Percentiles rank a stretch among this genome's conserved stretches.
These are phyloP conservation scores for Steatornis caripensis DNA, from an alignment of 2,113 vertebrate species.

Conservation along the genomic window DNA sequence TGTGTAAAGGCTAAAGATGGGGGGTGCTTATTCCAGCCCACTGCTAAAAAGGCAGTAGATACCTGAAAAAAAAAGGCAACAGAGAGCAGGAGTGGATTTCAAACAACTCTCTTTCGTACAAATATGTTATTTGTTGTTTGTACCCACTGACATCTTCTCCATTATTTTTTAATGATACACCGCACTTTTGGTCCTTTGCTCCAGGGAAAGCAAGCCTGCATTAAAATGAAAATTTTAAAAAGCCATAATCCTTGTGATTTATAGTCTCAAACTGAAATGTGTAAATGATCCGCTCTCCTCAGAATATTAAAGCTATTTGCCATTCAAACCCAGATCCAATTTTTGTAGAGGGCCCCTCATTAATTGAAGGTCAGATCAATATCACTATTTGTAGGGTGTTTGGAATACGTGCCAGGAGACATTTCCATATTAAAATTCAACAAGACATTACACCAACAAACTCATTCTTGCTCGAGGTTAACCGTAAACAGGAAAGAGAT, in stretches of 20 bases:
- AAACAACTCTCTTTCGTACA: neutral
- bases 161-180: neutral
- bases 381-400: neutral
- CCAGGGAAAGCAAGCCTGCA: neutral
- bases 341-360: neutral
- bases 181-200: neutral
- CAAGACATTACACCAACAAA: neutral
- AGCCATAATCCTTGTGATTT: neutral
- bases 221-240: neutral
- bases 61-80: neutral
- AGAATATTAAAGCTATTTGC: conserved; percentile 13
- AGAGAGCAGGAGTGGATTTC: neutral
- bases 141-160: neutral
- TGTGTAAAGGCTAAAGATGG: neutral
- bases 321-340: neutral
- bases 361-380: conserved; percentile 24
- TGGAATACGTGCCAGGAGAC: neutral
- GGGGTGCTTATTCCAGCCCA: neutral
- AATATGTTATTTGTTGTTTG: neutral
- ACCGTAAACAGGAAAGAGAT: neutral
- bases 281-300: neutral
- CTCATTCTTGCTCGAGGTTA: neutral
- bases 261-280: neutral
- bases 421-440: conserved; percentile 35
- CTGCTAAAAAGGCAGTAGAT: neutral